Conservation (phyloP, 1,140 invertebrate genomes). For the Ostrea denselamellosa region DNA sequence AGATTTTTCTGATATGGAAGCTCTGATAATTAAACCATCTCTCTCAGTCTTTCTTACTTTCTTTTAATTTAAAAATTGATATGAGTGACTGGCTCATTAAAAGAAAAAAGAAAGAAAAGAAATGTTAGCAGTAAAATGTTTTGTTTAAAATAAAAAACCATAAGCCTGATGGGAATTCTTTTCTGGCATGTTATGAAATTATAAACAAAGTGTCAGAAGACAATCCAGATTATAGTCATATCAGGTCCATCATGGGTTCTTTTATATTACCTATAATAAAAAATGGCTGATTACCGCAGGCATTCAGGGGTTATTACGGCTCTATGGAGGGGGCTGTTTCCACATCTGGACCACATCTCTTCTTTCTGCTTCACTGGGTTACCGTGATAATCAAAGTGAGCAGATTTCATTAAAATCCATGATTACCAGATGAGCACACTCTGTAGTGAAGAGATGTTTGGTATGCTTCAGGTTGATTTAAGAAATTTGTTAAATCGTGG, state of each 20-base stretch:
- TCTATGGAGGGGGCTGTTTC: neutral
- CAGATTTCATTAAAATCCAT: slow-evolving; percentile 37
- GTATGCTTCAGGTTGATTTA: too few species aligned
- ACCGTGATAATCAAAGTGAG: neutral
- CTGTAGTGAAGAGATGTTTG: neutral
- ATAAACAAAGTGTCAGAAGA: slow-evolving; percentile 25
- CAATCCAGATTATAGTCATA: neutral
- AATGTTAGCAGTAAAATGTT: too few species aligned
- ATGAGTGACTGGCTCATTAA: too few species aligned
- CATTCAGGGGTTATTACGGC: neutral
- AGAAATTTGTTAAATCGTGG: too few species aligned
- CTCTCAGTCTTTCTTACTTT: too few species aligned
- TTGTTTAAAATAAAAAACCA: too few species aligned
- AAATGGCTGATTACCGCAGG: neutral
- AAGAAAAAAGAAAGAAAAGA: too few species aligned
- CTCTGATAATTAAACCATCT: too few species aligned
- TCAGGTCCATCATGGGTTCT: neutral
- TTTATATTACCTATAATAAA: slow-evolving; percentile 7
- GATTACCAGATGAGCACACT: neutral
- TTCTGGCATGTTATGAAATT: neutral
- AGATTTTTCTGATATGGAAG: too few species aligned
- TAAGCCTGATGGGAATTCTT: neutral
- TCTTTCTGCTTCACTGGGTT: neutral
- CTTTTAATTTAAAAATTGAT: too few species aligned
- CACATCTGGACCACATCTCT: slow-evolving; percentile 20